phyloP scores from a whole-genome alignment of 2,888 invertebrate genomes.

The Lucinisca nassula region DNA sequence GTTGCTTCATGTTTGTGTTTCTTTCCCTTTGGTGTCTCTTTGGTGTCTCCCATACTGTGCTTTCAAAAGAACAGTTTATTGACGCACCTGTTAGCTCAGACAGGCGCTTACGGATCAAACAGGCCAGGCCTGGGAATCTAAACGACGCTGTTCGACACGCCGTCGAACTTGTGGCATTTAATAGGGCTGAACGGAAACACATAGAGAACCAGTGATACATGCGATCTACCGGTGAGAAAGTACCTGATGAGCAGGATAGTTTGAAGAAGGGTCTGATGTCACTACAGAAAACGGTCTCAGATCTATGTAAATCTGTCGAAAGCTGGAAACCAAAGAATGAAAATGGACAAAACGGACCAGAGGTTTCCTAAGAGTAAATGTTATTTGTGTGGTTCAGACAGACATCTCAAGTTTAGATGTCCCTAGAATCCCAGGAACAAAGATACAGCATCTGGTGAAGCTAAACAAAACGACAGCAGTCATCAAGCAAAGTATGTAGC shows the following conservation, averaged over 20 bases:
- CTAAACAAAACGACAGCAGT: no score
- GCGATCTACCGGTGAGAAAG: background rate
- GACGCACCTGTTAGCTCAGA: slow-evolving; percentile 14
- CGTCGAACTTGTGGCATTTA: slow-evolving; percentile 29
- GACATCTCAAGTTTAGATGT: background rate
- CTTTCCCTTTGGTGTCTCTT: no score
- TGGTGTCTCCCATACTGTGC: no score
- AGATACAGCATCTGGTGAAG: background rate
- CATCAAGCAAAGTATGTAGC: background rate
- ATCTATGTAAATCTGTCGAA: background rate
- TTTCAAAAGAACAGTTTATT: slow-evolving; percentile 25
- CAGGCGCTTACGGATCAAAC: slow-evolving; percentile 31
- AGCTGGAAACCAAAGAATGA: background rate
- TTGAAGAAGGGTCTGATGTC: background rate
- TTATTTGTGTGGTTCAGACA: background rate
- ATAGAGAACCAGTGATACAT: background rate
- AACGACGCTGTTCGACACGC: slow-evolving; percentile 35
- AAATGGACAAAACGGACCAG: background rate
- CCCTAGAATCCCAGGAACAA: background rate
- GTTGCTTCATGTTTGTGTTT: no score
- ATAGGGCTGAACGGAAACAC: slow-evolving; percentile 2
- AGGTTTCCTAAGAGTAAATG: background rate
- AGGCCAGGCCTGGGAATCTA: slow-evolving; percentile 18
- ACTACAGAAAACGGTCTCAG: background rate
- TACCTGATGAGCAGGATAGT: background rate